phyloP scores from a whole-genome alignment of 2,113 vertebrate species.

The Oceanodroma tethys region DNA sequence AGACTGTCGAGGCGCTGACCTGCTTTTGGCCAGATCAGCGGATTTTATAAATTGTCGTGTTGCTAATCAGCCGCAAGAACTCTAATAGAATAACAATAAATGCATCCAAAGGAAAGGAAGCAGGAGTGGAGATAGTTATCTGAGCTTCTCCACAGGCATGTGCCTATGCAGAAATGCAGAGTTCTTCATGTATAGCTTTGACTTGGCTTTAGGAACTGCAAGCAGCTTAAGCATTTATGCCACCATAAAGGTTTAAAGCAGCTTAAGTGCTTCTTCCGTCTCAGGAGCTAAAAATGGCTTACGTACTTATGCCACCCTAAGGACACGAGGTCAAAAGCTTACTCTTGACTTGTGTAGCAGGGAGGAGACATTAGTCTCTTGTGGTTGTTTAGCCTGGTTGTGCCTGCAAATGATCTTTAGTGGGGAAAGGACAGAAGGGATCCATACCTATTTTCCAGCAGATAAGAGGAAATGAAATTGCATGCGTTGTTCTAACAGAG shows the following conservation, averaged over 20 bases:
- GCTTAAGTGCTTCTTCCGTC: slow-evolving; percentile 17
- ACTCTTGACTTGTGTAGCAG: neutral
- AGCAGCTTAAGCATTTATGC: slow-evolving; percentile 33
- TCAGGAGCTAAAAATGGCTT: slow-evolving; percentile 47
- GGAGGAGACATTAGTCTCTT: neutral
- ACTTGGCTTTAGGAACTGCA: neutral
- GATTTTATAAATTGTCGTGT: neutral
- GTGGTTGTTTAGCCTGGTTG: neutral
- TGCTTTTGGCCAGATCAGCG: neutral
- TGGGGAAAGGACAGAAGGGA: neutral
- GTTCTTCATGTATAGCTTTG: neutral
- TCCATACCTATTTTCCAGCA: neutral
- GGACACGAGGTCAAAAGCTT: neutral
- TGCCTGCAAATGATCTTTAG: neutral
- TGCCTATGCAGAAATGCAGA: neutral
- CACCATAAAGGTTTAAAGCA: slow-evolving; percentile 35
- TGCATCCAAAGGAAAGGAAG: neutral
- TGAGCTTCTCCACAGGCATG: neutral
- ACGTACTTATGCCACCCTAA: slow-evolving; percentile 38
- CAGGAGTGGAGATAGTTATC: neutral
- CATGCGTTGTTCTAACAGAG: neutral
- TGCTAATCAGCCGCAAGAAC: neutral
- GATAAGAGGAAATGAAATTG: slow-evolving; percentile 32
- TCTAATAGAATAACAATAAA: neutral
- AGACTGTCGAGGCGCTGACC: neutral